These are phyloP conservation scores for Muntiacus muntjak DNA, from an alignment of 2,113 vertebrate species.

Conservation along the genomic window DNA sequence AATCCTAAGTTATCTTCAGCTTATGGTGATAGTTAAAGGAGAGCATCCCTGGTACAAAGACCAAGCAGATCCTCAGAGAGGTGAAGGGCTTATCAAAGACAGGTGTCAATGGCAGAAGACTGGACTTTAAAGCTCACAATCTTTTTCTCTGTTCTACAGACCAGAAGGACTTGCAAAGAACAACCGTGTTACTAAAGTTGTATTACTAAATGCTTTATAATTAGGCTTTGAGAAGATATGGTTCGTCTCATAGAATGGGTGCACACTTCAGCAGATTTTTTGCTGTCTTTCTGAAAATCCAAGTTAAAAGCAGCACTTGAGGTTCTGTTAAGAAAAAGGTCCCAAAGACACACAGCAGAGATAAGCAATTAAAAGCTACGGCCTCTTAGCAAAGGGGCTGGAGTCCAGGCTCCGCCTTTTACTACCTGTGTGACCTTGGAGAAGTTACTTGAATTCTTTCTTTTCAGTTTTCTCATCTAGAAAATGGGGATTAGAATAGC, in stretches of 20 bases:
- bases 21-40: neutral
- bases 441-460: neutral
- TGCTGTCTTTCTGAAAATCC: neutral
- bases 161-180: neutral
- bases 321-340: neutral
- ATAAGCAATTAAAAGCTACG: neutral
- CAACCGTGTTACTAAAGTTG: neutral
- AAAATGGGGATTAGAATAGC: neutral
- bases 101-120: neutral
- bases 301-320: neutral
- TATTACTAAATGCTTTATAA: neutral
- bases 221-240: neutral
- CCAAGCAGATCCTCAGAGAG: neutral
- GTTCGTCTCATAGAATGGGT: neutral
- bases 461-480: neutral
- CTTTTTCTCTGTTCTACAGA: neutral
- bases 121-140: neutral
- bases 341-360: neutral
- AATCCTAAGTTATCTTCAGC: neutral
- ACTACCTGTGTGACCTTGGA: neutral
- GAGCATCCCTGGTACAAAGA: neutral
- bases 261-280: neutral
- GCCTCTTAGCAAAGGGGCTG: neutral
- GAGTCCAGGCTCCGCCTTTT: neutral
- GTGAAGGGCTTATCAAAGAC: neutral